Evolutionary conservation across 2,113 vertebrate species (phyloP).

Genomic region (Salminus brasiliensis): DNA sequence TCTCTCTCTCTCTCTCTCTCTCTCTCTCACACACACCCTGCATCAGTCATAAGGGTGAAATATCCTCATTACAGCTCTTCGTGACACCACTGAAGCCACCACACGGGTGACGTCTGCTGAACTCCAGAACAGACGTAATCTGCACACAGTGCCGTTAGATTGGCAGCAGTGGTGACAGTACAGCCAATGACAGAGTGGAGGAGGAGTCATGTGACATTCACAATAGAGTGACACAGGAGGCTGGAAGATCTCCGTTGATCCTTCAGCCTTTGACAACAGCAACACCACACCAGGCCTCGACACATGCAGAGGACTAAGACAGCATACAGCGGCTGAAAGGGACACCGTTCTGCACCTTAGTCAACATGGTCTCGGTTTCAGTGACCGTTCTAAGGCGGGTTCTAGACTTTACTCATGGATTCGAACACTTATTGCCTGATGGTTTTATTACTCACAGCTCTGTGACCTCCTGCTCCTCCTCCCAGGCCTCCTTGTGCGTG

Average conservation of each 20-base stretch:
- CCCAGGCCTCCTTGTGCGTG: constrained; percentile 98
- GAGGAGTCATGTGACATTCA: constrained; percentile 4
- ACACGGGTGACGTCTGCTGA: not conserved
- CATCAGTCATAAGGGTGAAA: not conserved
- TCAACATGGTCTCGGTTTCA: too few relatives aligned
- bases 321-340: not conserved
- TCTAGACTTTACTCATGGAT: too few relatives aligned
- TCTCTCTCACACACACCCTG: not conserved
- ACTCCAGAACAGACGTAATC: not conserved
- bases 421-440: not conserved
- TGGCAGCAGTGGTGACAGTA: not conserved
- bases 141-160: not conserved
- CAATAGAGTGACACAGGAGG: not conserved
- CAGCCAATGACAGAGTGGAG: not conserved
- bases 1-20: not conserved
- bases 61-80: not conserved
- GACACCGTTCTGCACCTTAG: too few relatives aligned
- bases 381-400: too few relatives aligned
- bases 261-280: not conserved
- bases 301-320: not conserved
- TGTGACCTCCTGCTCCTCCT: constrained; percentile 97
- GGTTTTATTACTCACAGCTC: constrained; percentile 88
- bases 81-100: not conserved
- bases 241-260: not conserved
- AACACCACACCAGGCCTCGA: not conserved